These are phyloP conservation scores for Entelurus aequoreus DNA, from an alignment of 2,113 vertebrate species.

Conservation along the genomic window DNA sequence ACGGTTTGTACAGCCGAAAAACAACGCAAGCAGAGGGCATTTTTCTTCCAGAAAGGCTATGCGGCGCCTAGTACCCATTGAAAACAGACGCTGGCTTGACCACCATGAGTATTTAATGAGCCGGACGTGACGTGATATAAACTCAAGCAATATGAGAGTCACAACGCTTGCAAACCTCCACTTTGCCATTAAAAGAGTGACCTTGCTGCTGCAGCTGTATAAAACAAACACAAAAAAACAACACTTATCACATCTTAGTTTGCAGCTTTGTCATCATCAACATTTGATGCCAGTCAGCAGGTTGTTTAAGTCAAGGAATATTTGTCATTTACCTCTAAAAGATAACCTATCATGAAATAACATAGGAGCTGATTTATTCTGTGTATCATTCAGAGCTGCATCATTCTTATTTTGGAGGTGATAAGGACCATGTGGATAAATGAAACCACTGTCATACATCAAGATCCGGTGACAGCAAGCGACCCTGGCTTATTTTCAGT, in stretches of 20 bases:
- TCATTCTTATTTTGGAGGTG: constrained; percentile 3
- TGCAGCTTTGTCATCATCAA: not conserved
- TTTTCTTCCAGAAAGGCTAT: too few relatives aligned
- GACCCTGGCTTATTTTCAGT: constrained; percentile 11
- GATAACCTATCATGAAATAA: not conserved
- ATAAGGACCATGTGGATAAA: constrained; percentile 10
- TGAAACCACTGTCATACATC: not conserved
- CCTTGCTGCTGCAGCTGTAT: not conserved
- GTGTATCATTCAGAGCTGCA: not conserved
- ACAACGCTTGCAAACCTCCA: not conserved
- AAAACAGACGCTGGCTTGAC: too few relatives aligned
- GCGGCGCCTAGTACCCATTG: too few relatives aligned
- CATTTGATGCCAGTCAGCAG: constrained; percentile 1
- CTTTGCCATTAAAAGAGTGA: not conserved
- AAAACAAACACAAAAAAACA: not conserved
- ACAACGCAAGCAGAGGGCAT: too few relatives aligned
- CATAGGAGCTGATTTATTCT: constrained; percentile 1
- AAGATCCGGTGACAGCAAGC: constrained; percentile 5
- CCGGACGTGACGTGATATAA: too few relatives aligned
- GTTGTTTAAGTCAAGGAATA: not conserved
- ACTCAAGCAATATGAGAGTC: too few relatives aligned
- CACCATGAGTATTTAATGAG: too few relatives aligned
- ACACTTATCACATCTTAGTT: not conserved
- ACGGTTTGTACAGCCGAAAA: too few relatives aligned
- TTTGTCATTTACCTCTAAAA: not conserved